Base-by-base conservation (phyloP, 2,888 invertebrate species). In the Nomada goodeniana region DNA sequence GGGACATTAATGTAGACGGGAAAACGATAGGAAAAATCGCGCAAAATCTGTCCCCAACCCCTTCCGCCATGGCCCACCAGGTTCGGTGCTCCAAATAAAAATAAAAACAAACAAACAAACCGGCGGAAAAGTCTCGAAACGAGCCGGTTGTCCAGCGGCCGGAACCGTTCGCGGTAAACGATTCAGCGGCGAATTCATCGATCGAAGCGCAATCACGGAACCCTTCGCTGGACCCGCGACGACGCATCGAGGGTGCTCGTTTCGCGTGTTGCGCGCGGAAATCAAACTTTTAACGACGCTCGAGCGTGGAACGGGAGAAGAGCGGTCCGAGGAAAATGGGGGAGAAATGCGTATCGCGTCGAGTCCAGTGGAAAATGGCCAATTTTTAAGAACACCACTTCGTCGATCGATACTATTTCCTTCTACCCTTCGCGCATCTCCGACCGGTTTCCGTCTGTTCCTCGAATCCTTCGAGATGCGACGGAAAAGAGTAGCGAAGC, bases 391-490 rank as follows among this genome's bases (percentile, higher is more conserved):
- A 84, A 63, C 18, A 73, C 73, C 59, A 20, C 20, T 36, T 36
- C 60, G 26, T 3, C 23, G 5, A 42, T 11, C 36, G 5, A 36
- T 36, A 3, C 5, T 29, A 26, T 13, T 15, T n/a, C 10, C 18
- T 18, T 11, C 11, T 5, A 2, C 15, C 36, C 36, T 36, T 36
- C 36, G 36, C 29, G 7, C 7, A 7, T 52, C 18, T 29, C 7
- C 23, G 26, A 2, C 13, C 29, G 20, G 13, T n/a, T 7, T 18
- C 2, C 23, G 10, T 53, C 53, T 61, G 0, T 1, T 18, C 67
- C 44, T 52, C 23, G 76, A 80, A 76, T 84, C 80, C 83, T 84
- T 84, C 80, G 83, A 84, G 84, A 80, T 63, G 80, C 80, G 68
- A 65, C 76, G 60, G 55, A 57, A 36, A 76, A 64, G 52, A 76